Percentiles rank a stretch among this genome's conserved stretches.
Evolutionary conservation across 2,113 vertebrate genomes (phyloP).

Genomic region (Lepus europaeus): DNA sequence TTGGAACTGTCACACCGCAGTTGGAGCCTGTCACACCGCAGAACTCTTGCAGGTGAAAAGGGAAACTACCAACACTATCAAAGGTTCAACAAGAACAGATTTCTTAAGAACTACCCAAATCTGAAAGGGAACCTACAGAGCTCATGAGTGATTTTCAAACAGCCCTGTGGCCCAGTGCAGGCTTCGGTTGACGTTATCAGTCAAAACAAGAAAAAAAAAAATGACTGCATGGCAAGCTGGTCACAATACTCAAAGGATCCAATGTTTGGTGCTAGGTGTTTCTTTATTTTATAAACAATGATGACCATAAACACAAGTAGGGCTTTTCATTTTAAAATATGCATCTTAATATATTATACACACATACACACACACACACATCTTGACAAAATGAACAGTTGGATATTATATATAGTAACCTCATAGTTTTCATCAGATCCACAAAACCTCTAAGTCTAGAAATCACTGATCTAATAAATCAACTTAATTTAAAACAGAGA

Average conservation of each 20-base stretch:
- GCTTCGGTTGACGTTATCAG: not conserved
- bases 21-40: not conserved
- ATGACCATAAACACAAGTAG: not conserved
- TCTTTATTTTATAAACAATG: conserved; percentile 19
- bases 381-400: conserved; percentile 1
- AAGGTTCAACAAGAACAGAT: not conserved
- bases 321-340: not conserved
- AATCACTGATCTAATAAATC: not conserved
- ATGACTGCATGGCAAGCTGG: not conserved
- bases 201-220: conserved; percentile 39
- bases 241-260: conserved; percentile 23
- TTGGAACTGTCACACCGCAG: not conserved
- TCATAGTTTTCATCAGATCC: not conserved
- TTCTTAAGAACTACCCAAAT: conserved; percentile 42
- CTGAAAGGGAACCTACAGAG: conserved; percentile 15
- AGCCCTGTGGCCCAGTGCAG: not conserved
- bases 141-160: not conserved
- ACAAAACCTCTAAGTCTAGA: conserved; percentile 26
- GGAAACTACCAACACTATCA: conserved; percentile 15
- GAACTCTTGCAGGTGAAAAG: conserved; percentile 26
- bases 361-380: no score
- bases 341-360: not conserved
- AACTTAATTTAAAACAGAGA: not conserved
- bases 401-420: not conserved
- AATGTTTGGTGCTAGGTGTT: not conserved